phyloP scores from a whole-genome alignment of 2,888 invertebrate species.

The Sesia bembeciformis region DNA sequence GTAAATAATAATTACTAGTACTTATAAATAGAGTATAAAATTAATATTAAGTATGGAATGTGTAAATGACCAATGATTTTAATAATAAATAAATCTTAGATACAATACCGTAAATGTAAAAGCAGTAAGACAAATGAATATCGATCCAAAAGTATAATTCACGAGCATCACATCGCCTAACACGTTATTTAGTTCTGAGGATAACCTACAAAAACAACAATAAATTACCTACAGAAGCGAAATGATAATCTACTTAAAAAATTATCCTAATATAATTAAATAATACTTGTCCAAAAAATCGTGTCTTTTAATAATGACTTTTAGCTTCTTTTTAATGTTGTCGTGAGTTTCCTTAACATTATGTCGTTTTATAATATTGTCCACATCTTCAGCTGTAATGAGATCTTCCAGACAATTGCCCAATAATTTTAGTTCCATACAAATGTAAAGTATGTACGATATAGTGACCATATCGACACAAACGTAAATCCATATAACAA shows the following conservation, averaged over 20 bases:
- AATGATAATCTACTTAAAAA: too few species aligned
- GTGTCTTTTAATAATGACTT: conserved; percentile 34
- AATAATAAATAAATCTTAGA: too few species aligned
- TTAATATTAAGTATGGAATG: too few species aligned
- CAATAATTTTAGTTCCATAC: conserved; percentile 50
- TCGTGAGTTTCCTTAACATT: conserved; percentile 18
- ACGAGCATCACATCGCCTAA: conserved; percentile 47
- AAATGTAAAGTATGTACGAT: conserved; percentile 36
- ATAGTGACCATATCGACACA: conserved; percentile 42
- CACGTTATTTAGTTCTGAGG: conserved; percentile 32
- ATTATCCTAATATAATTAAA: background rate
- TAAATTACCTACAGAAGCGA: too few species aligned
- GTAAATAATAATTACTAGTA: too few species aligned
- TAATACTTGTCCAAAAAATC: conserved; percentile 35
- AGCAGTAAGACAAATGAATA: conserved; percentile 55
- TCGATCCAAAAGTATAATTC: conserved; percentile 45
- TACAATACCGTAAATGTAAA: conserved; percentile 48
- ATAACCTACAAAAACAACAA: too few species aligned
- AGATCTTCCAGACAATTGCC: conserved; percentile 32
- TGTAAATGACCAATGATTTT: background rate
- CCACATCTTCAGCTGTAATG: conserved; percentile 27
- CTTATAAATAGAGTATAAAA: too few species aligned
- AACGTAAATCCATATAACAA: conserved; percentile 37
- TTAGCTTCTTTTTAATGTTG: conserved; percentile 29
- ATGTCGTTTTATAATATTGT: conserved; percentile 15